Base-by-base conservation (phyloP, 1,140 invertebrate species). In the Mercenaria mercenaria region DNA sequence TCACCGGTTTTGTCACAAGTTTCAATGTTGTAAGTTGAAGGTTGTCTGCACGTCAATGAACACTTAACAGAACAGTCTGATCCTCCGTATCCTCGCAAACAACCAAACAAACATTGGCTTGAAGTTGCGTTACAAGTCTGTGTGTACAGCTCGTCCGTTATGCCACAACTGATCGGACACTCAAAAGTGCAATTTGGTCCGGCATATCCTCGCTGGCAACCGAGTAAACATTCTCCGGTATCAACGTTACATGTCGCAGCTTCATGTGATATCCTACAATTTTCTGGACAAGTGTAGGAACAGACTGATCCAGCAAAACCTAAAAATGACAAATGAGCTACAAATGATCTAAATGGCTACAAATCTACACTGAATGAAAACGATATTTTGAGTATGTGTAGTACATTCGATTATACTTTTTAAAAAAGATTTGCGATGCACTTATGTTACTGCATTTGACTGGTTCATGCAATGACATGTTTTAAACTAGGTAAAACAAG, bases 121-220 rank as follows among this genome's bases (percentile, higher is more conserved):
- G 67, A 39, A 23, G 67, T 39, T 23, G 29, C 67, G 34, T 72
- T 72, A 26, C 76, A 79, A 8, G 32, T 50, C 0, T 52, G 0
- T 20, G 0, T 52, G 4, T 52, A 6, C 1, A 6, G 50, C 6
- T 79, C 76, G 18, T 11, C 3, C 0, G 13, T 1, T 34, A 34
- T 20, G 10, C 26, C 76, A 56, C 76, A 79, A 10, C 37, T 79
- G 3, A 6, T 6, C 6, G 76, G 76, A 56, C 76, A 79, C 3
- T 20, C 18, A 29, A 77, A 11, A 8, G 74, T 26, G 47, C 76
- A 79, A 59, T 56, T 79, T 20, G 47, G 76, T 79, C 76, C 76
- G 4, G 76, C 32, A 23, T 32, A 79, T 23, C 76, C 76, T 1
- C 56, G 2, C 0, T 0, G 50, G 23, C 76, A 79, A 20, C 76